Percentiles rank a stretch among this genome's conserved stretches.
phyloP scores from a whole-genome alignment of 2,888 invertebrate species.

The Cyclophora punctaria region DNA sequence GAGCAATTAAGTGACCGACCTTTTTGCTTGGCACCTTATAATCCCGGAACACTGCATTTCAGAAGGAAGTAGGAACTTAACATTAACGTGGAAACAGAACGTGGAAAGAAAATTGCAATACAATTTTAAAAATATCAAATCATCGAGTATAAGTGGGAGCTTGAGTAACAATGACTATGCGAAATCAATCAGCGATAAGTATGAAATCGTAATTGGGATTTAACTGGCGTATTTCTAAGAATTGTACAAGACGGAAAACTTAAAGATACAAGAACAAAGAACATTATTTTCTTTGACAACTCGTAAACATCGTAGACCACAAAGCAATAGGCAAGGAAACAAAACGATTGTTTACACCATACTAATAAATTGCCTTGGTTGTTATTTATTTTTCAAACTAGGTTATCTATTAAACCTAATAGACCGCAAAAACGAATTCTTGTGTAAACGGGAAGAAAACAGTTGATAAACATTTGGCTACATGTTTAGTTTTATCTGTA shows the following conservation, averaged over 20 bases:
- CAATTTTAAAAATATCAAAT: conserved; percentile 3
- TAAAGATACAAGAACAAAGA: conserved; percentile 8
- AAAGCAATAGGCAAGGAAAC: background rate
- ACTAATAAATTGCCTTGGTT: too few species aligned
- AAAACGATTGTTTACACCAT: too few species aligned
- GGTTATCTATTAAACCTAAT: too few species aligned
- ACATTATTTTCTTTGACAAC: background rate
- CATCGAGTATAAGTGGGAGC: background rate
- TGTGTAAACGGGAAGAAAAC: too few species aligned
- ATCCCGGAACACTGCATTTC: conserved; percentile 12
- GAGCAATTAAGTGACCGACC: conserved; percentile 17
- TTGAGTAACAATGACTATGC: background rate
- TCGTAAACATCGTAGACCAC: background rate
- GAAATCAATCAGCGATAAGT: background rate
- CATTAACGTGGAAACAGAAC: conserved; percentile 9
- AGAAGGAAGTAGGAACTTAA: conserved; percentile 18
- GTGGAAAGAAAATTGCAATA: conserved; percentile 4
- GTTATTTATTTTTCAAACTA: too few species aligned
- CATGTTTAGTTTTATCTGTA: too few species aligned
- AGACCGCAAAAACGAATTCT: too few species aligned
- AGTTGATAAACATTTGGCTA: too few species aligned
- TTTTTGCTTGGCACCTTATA: conserved; percentile 12
- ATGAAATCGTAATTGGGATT: too few species aligned
- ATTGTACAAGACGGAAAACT: background rate
- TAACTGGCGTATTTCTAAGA: background rate